Conservation (phyloP, 1,140 invertebrate species). For the Platyscapa corneri region DNA sequence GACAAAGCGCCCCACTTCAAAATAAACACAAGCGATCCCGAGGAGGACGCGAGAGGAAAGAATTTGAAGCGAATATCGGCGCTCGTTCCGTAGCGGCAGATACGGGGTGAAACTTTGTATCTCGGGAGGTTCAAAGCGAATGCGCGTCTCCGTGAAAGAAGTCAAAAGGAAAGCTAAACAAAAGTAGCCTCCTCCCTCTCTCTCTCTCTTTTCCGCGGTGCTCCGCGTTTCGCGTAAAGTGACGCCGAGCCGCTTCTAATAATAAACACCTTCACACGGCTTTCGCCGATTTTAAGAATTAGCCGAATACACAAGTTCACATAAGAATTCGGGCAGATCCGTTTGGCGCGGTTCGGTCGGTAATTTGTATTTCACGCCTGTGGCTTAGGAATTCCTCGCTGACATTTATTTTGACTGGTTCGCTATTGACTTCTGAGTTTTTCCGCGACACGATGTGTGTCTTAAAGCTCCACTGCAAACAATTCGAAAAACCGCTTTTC, state of each 20-base stretch:
- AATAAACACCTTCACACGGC: constrained; percentile 18
- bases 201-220: background rate
- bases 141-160: background rate
- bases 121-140: background rate
- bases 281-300: constrained; percentile 9
- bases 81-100: constrained; percentile 1
- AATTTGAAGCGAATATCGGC: background rate
- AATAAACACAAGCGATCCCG: background rate
- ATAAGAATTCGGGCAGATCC: constrained; percentile 7
- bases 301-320: background rate
- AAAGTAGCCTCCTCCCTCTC: background rate
- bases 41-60: background rate
- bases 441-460: background rate
- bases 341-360: background rate
- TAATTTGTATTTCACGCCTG: constrained; percentile 24
- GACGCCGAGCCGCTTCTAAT: constrained; percentile 34
- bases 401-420: constrained; percentile 16
- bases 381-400: background rate
- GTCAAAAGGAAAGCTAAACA: background rate
- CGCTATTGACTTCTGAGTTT: background rate
- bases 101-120: constrained; percentile 6
- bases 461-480: too few species aligned
- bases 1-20: background rate
- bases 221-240: constrained; percentile 12
- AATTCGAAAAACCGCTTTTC: too few species aligned